Conservation (phyloP, 2,888 invertebrate species). For the Dicycla oo region DNA sequence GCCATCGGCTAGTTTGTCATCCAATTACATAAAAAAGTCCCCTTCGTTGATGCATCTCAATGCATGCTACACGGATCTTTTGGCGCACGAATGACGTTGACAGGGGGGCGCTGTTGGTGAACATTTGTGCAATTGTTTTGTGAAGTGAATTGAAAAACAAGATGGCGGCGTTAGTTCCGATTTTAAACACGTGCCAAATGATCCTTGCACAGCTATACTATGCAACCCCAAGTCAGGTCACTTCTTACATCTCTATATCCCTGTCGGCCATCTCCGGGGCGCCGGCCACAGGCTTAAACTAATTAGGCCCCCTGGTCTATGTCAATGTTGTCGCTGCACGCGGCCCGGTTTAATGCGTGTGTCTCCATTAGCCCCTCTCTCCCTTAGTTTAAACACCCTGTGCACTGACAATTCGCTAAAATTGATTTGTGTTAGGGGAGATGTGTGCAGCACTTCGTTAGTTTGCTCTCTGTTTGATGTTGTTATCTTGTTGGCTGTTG, state of each 20-base stretch:
- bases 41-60: not conserved
- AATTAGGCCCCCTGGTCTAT: conserved; percentile 88
- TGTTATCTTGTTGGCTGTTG: conserved; percentile 59
- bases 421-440: conserved; percentile 85
- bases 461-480: conserved; percentile 55
- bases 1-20: not conserved
- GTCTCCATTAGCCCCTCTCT: conserved; percentile 86
- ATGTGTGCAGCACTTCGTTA: conserved; percentile 58
- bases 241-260: conserved; percentile 59
- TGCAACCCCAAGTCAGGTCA: not conserved
- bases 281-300: conserved; percentile 86
- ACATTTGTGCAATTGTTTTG: not conserved
- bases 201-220: not conserved
- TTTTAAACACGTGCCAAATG: not conserved
- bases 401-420: conserved; percentile 87
- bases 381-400: conserved; percentile 86
- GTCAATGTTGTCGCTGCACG: conserved; percentile 88
- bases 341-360: conserved; percentile 88
- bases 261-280: conserved; percentile 74
- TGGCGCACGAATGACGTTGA: not conserved
- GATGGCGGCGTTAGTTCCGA: not conserved
- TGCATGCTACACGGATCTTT: not conserved
- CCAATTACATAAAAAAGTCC: not conserved
- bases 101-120: not conserved
- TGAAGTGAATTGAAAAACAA: not conserved